These are phyloP conservation scores for Poicephalus meyeri DNA, from an alignment of 2,113 vertebrate genomes.

Conservation along the genomic window DNA sequence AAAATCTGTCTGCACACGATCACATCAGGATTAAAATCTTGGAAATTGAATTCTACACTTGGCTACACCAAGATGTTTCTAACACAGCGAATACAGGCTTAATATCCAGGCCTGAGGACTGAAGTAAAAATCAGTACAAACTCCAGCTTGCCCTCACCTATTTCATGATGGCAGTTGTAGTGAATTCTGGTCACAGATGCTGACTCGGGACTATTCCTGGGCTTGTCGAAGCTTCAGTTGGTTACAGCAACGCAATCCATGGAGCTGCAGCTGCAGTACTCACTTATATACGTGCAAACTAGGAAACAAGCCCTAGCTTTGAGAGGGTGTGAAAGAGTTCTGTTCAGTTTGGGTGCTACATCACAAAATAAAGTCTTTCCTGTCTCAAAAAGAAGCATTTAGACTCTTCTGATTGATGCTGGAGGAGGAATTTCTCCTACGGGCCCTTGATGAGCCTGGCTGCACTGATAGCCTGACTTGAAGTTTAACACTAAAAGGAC, in stretches of 20 bases:
- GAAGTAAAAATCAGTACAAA: not conserved
- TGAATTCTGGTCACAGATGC: not conserved
- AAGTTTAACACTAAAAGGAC: conserved; percentile 31
- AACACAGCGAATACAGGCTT: not conserved
- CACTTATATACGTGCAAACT: not conserved
- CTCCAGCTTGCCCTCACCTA: conserved; percentile 2
- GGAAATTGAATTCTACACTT: not conserved
- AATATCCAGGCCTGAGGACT: not conserved
- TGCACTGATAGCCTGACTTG: conserved; percentile 2
- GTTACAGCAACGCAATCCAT: not conserved
- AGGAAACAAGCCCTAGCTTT: conserved; percentile 62
- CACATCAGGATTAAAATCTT: not conserved
- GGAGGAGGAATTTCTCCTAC: not conserved
- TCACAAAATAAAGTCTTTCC: conserved; percentile 20
- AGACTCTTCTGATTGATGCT: conserved; percentile 24
- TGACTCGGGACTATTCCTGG: not conserved
- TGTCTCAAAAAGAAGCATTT: conserved; percentile 44
- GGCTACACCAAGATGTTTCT: conserved; percentile 12
- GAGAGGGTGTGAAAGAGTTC: conserved; percentile 57
- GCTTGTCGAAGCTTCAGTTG: not conserved
- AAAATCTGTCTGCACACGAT: conserved; percentile 1
- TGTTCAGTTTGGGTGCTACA: conserved; percentile 40
- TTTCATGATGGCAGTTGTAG: not conserved
- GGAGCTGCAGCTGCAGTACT: conserved; percentile 52
- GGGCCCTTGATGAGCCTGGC: not conserved